A percentile compares a stretch with the other conserved stretches of the same genome.
Evolutionary conservation across 1,140 invertebrate species (phyloP).

Genomic region (Eurosta solidaginis): DNA sequence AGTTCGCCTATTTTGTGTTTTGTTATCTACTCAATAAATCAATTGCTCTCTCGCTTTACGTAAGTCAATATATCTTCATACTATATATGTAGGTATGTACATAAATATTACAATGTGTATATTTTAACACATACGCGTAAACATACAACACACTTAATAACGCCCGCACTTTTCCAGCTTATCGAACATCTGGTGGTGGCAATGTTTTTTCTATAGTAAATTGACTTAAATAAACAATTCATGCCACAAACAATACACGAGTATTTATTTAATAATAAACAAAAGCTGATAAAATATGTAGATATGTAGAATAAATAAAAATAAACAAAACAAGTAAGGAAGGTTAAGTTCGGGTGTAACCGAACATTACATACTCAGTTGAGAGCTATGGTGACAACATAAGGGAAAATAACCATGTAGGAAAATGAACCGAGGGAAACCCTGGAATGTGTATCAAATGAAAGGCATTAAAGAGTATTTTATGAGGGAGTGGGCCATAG

Average conservation of each 20-base stretch:
- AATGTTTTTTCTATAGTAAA: neutral
- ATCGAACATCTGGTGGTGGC: slow-evolving; percentile 3
- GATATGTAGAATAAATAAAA: slow-evolving; percentile 19
- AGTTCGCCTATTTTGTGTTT: too few relatives aligned
- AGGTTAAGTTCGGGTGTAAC: too few relatives aligned
- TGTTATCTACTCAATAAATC: too few relatives aligned
- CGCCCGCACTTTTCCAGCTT: neutral
- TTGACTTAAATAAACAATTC: slow-evolving; percentile 10
- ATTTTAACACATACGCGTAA: neutral
- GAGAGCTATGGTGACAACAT: too few relatives aligned
- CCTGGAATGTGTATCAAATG: too few relatives aligned
- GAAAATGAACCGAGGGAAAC: too few relatives aligned
- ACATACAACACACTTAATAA: neutral
- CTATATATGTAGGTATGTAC: neutral
- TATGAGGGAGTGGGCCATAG: too few relatives aligned
- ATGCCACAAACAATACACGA: neutral
- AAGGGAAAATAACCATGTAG: too few relatives aligned
- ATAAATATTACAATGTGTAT: neutral
- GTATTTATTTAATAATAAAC: neutral
- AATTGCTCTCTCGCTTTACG: too few relatives aligned
- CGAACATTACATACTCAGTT: too few relatives aligned
- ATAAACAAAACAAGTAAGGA: neutral
- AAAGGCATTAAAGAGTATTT: too few relatives aligned
- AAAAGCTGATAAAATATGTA: slow-evolving; percentile 19
- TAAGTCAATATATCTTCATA: neutral